Conservation (phyloP, 2,888 invertebrate species). For the Dryomyza anilis region DNA sequence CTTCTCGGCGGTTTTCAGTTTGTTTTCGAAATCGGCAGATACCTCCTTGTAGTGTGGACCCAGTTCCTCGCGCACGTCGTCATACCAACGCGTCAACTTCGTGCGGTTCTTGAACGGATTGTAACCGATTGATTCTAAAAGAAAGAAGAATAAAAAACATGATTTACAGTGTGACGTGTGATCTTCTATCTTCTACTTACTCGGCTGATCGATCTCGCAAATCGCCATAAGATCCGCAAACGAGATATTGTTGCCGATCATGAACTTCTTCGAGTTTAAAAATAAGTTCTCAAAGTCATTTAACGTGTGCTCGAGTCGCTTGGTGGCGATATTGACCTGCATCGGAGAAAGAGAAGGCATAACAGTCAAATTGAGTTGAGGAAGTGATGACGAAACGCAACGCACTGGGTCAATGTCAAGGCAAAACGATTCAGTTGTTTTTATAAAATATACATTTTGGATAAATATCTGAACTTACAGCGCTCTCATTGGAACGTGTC, state of each 20-base stretch:
- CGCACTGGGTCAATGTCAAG: background rate
- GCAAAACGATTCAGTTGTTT: background rate
- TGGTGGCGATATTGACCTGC: conserved; percentile 48
- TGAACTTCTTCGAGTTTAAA: conserved; percentile 62
- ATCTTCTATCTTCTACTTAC: conserved; percentile 61
- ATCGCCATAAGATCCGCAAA: conserved; percentile 77
- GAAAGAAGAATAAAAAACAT: background rate
- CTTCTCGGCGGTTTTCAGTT: conserved; percentile 45
- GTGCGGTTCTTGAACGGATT: conserved; percentile 67
- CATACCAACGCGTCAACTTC: conserved; percentile 69
- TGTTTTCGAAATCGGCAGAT: conserved; percentile 51
- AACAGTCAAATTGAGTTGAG: background rate
- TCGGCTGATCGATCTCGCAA: conserved; percentile 78
- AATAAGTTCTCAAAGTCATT: conserved; percentile 66
- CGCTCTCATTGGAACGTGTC: conserved; percentile 59
- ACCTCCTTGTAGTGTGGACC: conserved; percentile 72
- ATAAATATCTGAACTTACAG: conserved; percentile 45
- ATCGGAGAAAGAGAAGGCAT: background rate
- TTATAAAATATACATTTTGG: background rate
- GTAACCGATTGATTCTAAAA: conserved; percentile 70
- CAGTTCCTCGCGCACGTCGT: conserved; percentile 67
- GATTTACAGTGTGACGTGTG: background rate
- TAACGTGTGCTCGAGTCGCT: conserved; percentile 65
- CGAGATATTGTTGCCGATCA: conserved; percentile 69
- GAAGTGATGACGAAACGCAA: background rate